phyloP scores from a whole-genome alignment of 2,888 invertebrate genomes.

The Microctonus hyperodae region DNA sequence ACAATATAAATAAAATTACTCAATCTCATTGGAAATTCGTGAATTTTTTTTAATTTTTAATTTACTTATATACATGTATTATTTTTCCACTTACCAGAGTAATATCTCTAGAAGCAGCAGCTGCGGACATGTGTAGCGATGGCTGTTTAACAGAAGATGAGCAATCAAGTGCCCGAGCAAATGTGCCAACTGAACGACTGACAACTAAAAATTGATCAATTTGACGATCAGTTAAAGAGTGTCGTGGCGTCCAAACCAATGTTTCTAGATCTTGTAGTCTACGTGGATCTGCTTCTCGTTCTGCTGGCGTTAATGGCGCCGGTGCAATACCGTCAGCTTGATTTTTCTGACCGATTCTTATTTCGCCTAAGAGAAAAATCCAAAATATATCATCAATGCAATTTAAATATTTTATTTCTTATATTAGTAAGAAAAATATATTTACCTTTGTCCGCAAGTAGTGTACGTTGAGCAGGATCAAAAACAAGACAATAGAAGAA shows the following conservation, averaged over 20 bases:
- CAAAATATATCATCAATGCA: neutral
- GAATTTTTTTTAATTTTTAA: constrained; percentile 17
- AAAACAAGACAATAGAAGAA: constrained; percentile 99
- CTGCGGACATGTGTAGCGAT: constrained; percentile 98
- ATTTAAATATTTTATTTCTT: neutral
- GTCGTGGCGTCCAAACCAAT: constrained; percentile 93
- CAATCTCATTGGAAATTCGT: constrained; percentile 2
- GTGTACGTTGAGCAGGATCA: constrained; percentile 98
- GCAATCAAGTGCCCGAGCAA: constrained; percentile 97
- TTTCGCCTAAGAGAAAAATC: constrained; percentile 60
- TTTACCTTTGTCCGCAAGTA: constrained; percentile 94
- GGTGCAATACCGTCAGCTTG: constrained; percentile 83
- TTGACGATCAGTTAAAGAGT: constrained; percentile 90
- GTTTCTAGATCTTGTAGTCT: constrained; percentile 83
- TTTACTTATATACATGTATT: neutral
- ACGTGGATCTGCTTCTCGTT: constrained; percentile 70
- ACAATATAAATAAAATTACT: constrained; percentile 28
- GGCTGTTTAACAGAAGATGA: constrained; percentile 98
- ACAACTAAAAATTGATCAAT: constrained; percentile 98
- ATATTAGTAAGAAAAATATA: too few relatives aligned
- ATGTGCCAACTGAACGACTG: constrained; percentile 95
- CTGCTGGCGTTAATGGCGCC: constrained; percentile 68
- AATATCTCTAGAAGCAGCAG: constrained; percentile 97
- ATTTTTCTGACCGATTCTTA: constrained; percentile 88
- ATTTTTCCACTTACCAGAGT: constrained; percentile 73